Evolutionary conservation across 2,888 invertebrate species (phyloP), one percentile per base, ranked within the genome.

Genomic region (Troides oblongomaculatus): DNA sequence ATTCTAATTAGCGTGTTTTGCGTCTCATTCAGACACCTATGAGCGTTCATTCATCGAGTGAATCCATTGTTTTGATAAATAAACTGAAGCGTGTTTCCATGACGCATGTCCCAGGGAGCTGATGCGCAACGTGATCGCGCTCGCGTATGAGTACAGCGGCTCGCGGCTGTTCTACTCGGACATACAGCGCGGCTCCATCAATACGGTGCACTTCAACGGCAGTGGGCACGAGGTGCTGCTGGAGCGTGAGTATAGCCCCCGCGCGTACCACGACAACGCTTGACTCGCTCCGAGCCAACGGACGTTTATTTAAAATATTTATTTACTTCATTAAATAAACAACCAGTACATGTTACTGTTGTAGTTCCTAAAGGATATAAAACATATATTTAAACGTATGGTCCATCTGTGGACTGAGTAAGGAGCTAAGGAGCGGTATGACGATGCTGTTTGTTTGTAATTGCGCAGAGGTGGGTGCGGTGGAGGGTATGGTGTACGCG

Each of bases 401-500:
- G 30, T 30, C 30, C 30, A 30, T 30, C 30, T 30, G 30, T 30
- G 30, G 30, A 30, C 5, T 30, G 30, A 3, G 4, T 30, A 30
- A 30, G 30, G 30, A 30, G 30, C 30, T 30, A 30, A 30, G 3
- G 30, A 30, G 30, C 30, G 30, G 30, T 30, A 30, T 5, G 30
- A 5, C 30, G 30, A 30, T 53, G 25, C 2, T 18, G 50, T 36
- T 56, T 21, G 57, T 39, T 0, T 21, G 21, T 21, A 21, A 7
- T 4, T 30, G 61, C 18, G 64, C 83, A 95, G 96, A 95, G 78
- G 96, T 96, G 87, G 97, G 97, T 14, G 96, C 97, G 0, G 97
- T 97, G 8, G 98, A 98, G 90, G 98, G 98, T 58, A 90, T 98
- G 80, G 96, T 96, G 68, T 97, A 94, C 85, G 97, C 97, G 81